Evolutionary conservation across 2,888 invertebrate genomes (phyloP).

Genomic region (Fragum fragum): DNA sequence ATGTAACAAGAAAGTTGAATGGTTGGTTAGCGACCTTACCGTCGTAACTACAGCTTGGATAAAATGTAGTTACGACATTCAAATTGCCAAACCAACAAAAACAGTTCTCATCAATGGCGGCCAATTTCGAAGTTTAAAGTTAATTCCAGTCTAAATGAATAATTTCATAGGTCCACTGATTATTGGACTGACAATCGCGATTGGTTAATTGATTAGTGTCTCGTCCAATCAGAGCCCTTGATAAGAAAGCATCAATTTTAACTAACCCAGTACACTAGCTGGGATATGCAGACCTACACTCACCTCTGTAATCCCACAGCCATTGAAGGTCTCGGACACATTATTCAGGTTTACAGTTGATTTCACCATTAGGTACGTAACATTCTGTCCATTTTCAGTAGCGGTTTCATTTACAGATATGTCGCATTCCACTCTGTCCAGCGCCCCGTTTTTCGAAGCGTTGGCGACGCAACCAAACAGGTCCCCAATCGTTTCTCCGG

Average conservation of each 20-base stretch:
- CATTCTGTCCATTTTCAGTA: neutral
- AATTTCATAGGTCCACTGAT: too few relatives aligned
- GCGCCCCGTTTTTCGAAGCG: neutral
- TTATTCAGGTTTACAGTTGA: conserved; percentile 8
- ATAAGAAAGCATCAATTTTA: neutral
- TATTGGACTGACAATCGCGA: too few relatives aligned
- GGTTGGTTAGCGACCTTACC: too few relatives aligned
- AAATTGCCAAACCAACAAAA: too few relatives aligned
- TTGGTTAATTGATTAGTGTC: too few relatives aligned
- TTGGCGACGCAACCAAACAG: conserved; percentile 3
- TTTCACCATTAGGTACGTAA: neutral
- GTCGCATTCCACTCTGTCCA: neutral
- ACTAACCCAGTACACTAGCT: neutral
- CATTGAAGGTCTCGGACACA: neutral
- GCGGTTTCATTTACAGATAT: neutral
- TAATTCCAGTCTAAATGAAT: too few relatives aligned
- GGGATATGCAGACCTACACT: neutral
- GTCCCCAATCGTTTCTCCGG: neutral
- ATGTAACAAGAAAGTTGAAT: too few relatives aligned
- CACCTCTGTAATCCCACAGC: conserved; percentile 24
- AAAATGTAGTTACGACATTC: too few relatives aligned
- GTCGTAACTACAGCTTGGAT: too few relatives aligned
- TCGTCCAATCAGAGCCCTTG: neutral
- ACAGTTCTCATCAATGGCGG: too few relatives aligned
- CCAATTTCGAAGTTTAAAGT: too few relatives aligned